A percentile compares a stretch with the other conserved stretches of the same genome.
Evolutionary conservation across 2,113 vertebrate genomes (phyloP).

Genomic region (Anser brachyrhynchus): DNA sequence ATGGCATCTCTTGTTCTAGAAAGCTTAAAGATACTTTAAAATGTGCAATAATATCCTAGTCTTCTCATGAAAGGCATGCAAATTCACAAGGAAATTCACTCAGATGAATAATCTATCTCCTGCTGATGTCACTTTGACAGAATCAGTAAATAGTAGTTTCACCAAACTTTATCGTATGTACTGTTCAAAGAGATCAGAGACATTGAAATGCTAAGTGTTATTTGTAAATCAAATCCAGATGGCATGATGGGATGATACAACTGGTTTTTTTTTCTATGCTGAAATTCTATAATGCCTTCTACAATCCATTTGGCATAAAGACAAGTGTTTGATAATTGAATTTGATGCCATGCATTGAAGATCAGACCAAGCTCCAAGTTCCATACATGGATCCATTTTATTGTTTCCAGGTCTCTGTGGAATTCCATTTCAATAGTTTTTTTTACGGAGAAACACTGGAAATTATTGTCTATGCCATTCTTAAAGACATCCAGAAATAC

Average conservation of each 20-base stretch:
- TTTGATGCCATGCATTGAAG: background rate
- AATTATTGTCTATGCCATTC: background rate
- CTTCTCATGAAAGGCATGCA: background rate
- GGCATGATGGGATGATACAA: background rate
- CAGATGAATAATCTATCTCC: background rate
- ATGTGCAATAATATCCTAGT: background rate
- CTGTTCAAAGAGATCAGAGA: background rate
- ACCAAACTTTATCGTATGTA: background rate
- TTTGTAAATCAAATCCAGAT: constrained; percentile 20
- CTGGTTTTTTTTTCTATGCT: background rate
- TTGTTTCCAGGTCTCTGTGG: background rate
- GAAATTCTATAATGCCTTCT: background rate
- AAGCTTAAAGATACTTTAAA: background rate
- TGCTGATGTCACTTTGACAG: background rate
- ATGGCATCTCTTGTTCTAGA: background rate
- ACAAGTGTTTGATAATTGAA: background rate
- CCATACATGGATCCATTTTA: background rate
- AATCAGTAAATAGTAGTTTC: constrained; percentile 2
- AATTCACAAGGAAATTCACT: background rate
- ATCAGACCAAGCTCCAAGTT: background rate
- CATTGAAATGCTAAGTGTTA: background rate
- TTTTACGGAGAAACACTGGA: background rate
- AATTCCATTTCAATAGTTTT: rapidly evolving
- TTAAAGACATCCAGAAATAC: background rate
- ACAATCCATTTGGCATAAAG: background rate